phyloP scores from a whole-genome alignment of 2,797 vertebrate species.

The Myiothlypis chrysogaster region DNA sequence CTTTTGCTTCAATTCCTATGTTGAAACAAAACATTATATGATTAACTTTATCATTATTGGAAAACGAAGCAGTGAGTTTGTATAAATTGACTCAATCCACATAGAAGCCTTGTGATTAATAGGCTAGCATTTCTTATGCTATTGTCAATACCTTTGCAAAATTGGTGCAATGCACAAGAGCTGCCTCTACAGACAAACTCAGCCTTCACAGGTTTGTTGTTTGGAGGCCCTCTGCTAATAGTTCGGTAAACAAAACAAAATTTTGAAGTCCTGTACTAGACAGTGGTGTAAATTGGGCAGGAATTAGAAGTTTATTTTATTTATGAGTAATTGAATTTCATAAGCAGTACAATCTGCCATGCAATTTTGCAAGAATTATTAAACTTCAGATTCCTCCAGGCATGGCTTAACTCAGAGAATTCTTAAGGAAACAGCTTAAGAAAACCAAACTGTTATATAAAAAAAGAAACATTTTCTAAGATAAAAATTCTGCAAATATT shows the following conservation, averaged over 20 bases:
- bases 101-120: neutral
- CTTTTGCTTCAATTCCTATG: neutral
- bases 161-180: neutral
- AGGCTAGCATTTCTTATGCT: neutral
- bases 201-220: neutral
- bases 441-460: neutral
- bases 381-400: neutral
- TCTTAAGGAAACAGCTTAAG: neutral
- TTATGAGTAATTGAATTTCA: neutral
- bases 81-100: neutral
- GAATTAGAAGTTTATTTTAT: neutral
- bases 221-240: neutral
- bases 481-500: neutral
- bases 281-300: neutral
- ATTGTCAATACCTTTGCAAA: neutral
- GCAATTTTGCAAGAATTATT: neutral
- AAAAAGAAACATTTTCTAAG: neutral
- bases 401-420: neutral
- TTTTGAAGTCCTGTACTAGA: neutral
- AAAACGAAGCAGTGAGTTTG: neutral
- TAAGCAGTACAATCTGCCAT: neutral
- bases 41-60: neutral
- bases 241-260: neutral
- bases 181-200: neutral
- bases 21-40: neutral